Percentiles rank a stretch among this genome's conserved stretches.
Conservation (phyloP, 2,888 invertebrate genomes). For the Oligia latruncula region DNA sequence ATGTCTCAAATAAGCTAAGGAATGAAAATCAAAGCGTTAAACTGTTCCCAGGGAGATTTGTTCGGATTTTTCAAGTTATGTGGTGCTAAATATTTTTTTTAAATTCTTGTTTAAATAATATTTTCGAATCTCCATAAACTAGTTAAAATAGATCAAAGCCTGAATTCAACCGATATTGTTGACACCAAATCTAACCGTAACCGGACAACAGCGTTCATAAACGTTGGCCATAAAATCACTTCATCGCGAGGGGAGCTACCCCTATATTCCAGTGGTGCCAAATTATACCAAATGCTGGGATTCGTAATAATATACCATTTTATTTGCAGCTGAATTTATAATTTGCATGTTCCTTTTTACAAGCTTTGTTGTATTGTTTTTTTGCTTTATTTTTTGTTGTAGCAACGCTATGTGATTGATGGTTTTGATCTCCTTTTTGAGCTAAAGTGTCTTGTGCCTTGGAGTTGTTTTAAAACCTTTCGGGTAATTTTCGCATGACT, state of each 20-base stretch:
- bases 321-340: slow-evolving; percentile 49
- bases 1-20: neutral
- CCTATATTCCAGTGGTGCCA: slow-evolving; percentile 62
- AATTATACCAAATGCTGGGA: slow-evolving; percentile 73
- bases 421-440: neutral
- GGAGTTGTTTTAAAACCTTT: neutral
- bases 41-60: neutral
- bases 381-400: neutral
- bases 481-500: neutral
- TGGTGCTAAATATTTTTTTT: neutral
- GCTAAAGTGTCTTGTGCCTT: no score
- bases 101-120: neutral
- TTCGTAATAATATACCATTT: slow-evolving; percentile 67
- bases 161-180: slow-evolving; percentile 42
- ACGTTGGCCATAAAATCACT: slow-evolving; percentile 58
- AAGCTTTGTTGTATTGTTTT: neutral
- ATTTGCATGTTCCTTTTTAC: slow-evolving; percentile 32
- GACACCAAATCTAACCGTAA: slow-evolving; percentile 42
- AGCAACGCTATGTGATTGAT: neutral
- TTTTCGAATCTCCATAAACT: neutral
- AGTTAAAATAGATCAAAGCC: neutral
- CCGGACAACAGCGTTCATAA: slow-evolving; percentile 55
- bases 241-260: slow-evolving; percentile 52
- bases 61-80: neutral
- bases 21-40: neutral